Evolutionary conservation across 2,113 vertebrate species (phyloP).

Genomic region (Hemiprocne comata): DNA sequence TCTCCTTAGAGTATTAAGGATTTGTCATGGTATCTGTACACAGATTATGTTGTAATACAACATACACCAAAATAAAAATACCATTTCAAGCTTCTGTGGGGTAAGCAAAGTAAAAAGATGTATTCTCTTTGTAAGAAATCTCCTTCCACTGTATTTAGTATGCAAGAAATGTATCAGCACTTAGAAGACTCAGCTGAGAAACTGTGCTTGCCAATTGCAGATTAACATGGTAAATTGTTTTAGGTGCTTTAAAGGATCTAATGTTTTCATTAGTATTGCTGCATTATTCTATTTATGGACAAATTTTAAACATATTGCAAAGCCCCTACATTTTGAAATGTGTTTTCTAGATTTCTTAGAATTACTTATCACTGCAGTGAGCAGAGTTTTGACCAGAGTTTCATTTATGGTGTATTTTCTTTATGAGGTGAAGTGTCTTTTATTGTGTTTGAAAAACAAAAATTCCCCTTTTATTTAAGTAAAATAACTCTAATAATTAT

Average conservation of each 20-base stretch:
- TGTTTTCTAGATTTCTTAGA: conserved; percentile 31
- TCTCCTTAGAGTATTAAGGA: not conserved
- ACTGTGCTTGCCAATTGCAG: conserved; percentile 65
- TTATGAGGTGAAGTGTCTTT: not conserved
- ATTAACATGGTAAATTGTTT: conserved; percentile 50
- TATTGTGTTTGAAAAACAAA: conserved; percentile 45
- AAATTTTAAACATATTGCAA: conserved; percentile 36
- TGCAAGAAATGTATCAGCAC: conserved; percentile 63
- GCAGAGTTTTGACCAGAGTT: not conserved
- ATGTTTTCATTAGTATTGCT: not conserved
- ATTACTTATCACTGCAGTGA: not conserved
- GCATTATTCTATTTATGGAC: not conserved
- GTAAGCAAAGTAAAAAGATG: conserved; percentile 32
- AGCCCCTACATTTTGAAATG: not conserved
- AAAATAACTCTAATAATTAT: conserved; percentile 1
- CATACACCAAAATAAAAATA: not conserved
- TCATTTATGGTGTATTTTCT: not conserved
- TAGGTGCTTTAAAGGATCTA: conserved; percentile 26
- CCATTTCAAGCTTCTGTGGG: not conserved
- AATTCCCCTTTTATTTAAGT: conserved; percentile 10
- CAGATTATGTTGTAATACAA: not conserved
- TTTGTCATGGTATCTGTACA: not conserved
- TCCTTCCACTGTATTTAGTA: conserved; percentile 57
- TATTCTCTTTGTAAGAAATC: conserved; percentile 22
- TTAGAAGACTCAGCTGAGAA: conserved; percentile 61